phyloP scores from a whole-genome alignment of 2,888 invertebrate genomes.

The Punctoribates punctum region DNA sequence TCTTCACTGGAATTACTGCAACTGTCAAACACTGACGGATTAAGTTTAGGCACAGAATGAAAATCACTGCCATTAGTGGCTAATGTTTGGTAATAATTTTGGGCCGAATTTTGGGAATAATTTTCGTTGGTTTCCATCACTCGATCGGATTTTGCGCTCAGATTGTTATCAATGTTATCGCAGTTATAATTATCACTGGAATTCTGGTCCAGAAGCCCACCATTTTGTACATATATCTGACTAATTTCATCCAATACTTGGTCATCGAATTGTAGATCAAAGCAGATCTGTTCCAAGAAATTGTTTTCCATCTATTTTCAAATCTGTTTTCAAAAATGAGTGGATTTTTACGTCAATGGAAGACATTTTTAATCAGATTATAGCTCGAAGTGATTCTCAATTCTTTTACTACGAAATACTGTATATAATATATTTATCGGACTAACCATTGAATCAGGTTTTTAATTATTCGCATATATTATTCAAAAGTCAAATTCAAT shows the following conservation, averaged over 20 bases:
- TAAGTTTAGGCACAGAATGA: no score
- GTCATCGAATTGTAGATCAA: conserved; percentile 30
- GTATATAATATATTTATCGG: no score
- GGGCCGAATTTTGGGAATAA: not conserved
- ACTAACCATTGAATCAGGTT: no score
- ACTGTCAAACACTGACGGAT: not conserved
- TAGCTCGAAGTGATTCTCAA: no score
- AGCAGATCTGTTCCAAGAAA: conserved; percentile 12
- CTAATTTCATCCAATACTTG: not conserved
- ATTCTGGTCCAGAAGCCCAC: not conserved
- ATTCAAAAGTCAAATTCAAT: no score
- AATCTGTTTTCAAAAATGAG: not conserved
- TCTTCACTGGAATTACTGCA: not conserved
- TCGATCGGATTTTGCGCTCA: not conserved
- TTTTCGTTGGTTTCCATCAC: no score
- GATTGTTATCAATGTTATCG: no score
- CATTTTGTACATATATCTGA: not conserved
- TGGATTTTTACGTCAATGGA: not conserved
- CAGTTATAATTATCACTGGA: no score
- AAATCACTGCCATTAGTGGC: not conserved
- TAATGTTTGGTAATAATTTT: not conserved
- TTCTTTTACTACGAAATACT: no score
- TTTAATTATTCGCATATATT: no score
- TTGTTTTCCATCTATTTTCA: not conserved
- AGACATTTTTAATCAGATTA: not conserved